A percentile compares a stretch with the other conserved stretches of the same genome.
These are phyloP conservation scores for Megaceryle alcyon DNA, from an alignment of 2,797 vertebrate genomes.

Conservation along the genomic window DNA sequence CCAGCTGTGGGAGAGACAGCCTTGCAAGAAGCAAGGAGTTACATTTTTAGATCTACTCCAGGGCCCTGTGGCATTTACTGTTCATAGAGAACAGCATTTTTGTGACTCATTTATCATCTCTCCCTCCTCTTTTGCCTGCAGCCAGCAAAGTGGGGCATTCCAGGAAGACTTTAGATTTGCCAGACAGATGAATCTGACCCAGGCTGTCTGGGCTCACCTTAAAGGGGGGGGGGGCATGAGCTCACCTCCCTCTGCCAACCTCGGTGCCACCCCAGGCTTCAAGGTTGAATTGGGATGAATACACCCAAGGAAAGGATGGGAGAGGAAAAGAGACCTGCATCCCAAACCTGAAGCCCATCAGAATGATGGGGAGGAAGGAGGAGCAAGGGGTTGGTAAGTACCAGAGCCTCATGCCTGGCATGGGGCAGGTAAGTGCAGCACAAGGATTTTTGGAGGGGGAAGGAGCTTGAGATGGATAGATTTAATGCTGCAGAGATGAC, in stretches of 20 bases:
- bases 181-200: not conserved
- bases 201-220: rapidly evolving
- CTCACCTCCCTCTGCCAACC: not conserved
- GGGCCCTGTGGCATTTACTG: not conserved
- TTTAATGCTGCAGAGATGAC: not conserved
- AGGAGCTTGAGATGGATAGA: not conserved
- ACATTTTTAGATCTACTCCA: not conserved
- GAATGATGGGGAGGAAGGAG: not conserved
- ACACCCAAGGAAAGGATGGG: not conserved
- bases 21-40: not conserved
- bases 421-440: not conserved
- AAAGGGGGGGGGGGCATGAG: rapidly evolving
- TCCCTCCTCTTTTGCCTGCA: not conserved
- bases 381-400: not conserved
- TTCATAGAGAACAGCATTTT: not conserved
- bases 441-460: not conserved
- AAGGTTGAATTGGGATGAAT: not conserved
- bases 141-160: not conserved
- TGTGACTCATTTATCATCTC: not conserved
- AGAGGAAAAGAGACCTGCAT: not conserved
- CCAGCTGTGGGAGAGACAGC: not conserved
- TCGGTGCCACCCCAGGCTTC: rapidly evolving
- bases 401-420: rapidly evolving
- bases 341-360: not conserved
- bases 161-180: not conserved